Percentiles rank a stretch among this genome's conserved stretches.
phyloP scores from a whole-genome alignment of 1,140 invertebrate species.

The Drosophila trapezifrons region DNA sequence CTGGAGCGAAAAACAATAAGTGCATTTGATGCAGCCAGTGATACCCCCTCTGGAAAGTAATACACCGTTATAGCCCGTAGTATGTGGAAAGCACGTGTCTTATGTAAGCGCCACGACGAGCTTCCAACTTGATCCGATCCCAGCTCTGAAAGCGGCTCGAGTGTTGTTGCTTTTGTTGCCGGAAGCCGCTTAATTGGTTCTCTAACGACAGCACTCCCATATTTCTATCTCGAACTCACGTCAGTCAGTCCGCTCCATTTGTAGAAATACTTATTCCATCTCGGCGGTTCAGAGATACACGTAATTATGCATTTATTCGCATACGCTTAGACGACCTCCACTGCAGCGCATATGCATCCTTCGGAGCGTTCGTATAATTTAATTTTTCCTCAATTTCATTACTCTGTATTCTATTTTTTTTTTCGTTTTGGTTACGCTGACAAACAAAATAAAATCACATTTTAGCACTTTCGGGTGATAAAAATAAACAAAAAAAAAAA shows the following conservation, averaged over 20 bases:
- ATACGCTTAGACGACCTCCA: constrained; percentile 49
- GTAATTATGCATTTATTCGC: constrained; percentile 26
- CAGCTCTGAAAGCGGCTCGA: constrained; percentile 23
- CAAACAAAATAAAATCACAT: constrained; percentile 66
- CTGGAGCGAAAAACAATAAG: background rate
- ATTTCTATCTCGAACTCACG: constrained; percentile 36
- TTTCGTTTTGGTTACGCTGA: constrained; percentile 49
- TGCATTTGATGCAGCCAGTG: constrained; percentile 1
- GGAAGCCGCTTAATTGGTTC: constrained; percentile 57
- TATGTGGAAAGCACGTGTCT: constrained; percentile 46
- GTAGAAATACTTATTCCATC: constrained; percentile 17
- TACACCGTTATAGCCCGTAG: background rate
- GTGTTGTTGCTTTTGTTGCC: constrained; percentile 38
- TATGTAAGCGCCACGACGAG: constrained; percentile 53
- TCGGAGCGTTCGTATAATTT: constrained; percentile 30
- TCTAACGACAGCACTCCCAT: constrained; percentile 40
- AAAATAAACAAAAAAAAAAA: constrained; percentile 69
- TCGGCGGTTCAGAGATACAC: constrained; percentile 7
- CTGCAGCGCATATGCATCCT: constrained; percentile 46
- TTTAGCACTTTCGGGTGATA: constrained; percentile 74
- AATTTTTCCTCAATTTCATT: constrained; percentile 42
- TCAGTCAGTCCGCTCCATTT: constrained; percentile 34
- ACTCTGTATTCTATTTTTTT: constrained; percentile 37
- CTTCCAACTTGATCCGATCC: constrained; percentile 28
- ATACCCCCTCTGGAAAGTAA: background rate